Conservation (phyloP, 2,888 invertebrate species). For the Sinotaia quadrata region DNA sequence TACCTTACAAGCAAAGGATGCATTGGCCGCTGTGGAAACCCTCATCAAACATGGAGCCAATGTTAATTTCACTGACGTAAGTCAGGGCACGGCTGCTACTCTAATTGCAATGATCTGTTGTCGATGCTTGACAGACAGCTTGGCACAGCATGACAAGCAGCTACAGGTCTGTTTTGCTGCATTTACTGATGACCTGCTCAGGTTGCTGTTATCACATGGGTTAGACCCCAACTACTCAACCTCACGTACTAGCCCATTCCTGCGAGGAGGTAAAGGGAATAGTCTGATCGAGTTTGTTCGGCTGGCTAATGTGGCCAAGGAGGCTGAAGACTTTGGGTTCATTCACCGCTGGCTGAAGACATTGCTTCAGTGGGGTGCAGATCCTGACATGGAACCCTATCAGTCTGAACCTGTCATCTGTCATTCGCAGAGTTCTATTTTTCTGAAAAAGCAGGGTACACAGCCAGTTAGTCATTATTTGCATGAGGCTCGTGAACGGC, state of each 20-base stretch:
- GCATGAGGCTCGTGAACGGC: slow-evolving; percentile 73
- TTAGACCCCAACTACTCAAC: slow-evolving; percentile 79
- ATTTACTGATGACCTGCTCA: slow-evolving; percentile 81
- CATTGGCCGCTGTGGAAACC: slow-evolving; percentile 81
- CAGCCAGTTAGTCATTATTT: slow-evolving; percentile 78
- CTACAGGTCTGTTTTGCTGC: slow-evolving; percentile 65
- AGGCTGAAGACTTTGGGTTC: slow-evolving; percentile 79
- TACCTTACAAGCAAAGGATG: slow-evolving; percentile 73
- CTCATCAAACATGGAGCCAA: slow-evolving; percentile 82
- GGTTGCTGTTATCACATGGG: slow-evolving; percentile 79
- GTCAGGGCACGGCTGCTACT: slow-evolving; percentile 79
- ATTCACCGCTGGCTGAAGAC: slow-evolving; percentile 81
- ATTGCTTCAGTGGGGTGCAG: slow-evolving; percentile 82
- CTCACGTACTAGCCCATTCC: slow-evolving; percentile 72
- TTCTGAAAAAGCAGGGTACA: slow-evolving; percentile 74
- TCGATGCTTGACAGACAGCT: slow-evolving; percentile 40
- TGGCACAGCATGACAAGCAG: not conserved
- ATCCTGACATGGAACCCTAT: slow-evolving; percentile 79
- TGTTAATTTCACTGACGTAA: slow-evolving; percentile 79
- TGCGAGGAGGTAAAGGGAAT: slow-evolving; percentile 71
- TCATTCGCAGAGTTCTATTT: slow-evolving; percentile 75
- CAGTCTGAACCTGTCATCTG: slow-evolving; percentile 74
- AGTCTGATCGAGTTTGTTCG: slow-evolving; percentile 79
- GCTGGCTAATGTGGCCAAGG: slow-evolving; percentile 80
- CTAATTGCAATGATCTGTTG: slow-evolving; percentile 53